Base-by-base conservation (phyloP, 2,113 vertebrate genomes). In the Sula dactylatra region DNA sequence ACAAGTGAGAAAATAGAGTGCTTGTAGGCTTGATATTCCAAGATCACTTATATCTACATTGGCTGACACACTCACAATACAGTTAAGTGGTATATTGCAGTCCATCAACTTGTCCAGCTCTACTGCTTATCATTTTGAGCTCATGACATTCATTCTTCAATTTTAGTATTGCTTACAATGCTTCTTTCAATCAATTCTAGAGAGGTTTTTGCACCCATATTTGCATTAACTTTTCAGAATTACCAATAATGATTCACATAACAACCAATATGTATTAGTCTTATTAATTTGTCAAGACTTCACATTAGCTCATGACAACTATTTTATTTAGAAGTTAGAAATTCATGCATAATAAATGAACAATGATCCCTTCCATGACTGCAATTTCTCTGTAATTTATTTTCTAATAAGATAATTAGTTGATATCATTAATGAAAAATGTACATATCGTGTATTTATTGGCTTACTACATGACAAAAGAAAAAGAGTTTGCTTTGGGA, bases 261-360 rank as follows among this genome's bases (percentile, higher is more conserved):
- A 49, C 45, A 92, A 93, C 90, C 90, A 95, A 92, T 95, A 66
- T 83, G 73, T 94, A 85, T 96, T 94, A 93, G 78, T 67, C 87
- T 69, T 82, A 79, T 96, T 96, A 95, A 93, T 96, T 97, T 97
- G 34, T 89, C 42, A 71, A 66, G 31, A 40, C 94, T 97, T 97
- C 74, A 89, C 40, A 87, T 92, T 84, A 79, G 18, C 9, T 93
- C 10, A 71, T 67, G 83, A 91, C 56, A 32, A 91, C 17, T 94
- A 29, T 92, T 93, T 93, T 95, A 54, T 95, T 92, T 96, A 95
- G 88, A 94, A 94, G 40, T 36, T 92, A 84, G 18, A 31, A 97
- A 96, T 93, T 86, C n/a, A 92, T 78, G 14, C 29, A 91, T 79
- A 82, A 94, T 74, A 78, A 49, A 91, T 90, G 16, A 93, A 86